Conservation (phyloP, 2,888 invertebrate genomes). For the Mesorhabditis spiculigera region DNA sequence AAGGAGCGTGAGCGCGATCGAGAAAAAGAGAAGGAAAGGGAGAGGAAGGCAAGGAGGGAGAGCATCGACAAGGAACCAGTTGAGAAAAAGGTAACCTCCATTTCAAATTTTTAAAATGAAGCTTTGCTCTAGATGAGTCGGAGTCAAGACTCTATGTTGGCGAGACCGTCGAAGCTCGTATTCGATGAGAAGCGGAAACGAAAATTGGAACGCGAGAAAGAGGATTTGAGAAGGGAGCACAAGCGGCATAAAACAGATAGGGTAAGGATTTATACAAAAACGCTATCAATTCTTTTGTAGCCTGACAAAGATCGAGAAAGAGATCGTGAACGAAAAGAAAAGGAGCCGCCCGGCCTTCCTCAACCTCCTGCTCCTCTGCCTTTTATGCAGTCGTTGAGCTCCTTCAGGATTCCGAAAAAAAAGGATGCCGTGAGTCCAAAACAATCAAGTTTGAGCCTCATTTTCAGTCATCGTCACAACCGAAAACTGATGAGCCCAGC, state of each 20-base stretch:
- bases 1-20: background rate
- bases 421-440: background rate
- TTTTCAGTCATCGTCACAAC: background rate
- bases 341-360: too few species aligned
- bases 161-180: background rate
- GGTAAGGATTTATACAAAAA: background rate
- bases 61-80: background rate
- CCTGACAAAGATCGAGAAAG: background rate
- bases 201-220: conserved; percentile 1
- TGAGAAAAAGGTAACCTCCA: conserved; percentile 2
- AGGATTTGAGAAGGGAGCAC: background rate
- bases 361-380: background rate
- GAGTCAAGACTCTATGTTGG: background rate
- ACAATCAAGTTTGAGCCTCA: background rate
- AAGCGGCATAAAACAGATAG: background rate
- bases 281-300: background rate
- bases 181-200: conserved; percentile 4
- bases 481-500: background rate
- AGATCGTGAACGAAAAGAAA: too few species aligned
- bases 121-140: background rate
- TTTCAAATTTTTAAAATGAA: background rate
- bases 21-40: conserved; percentile 3
- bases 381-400: conserved; percentile 1
- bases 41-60: background rate
- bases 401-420: background rate